Evolutionary conservation across 2,113 vertebrate genomes (phyloP), one percentile per base, ranked within the genome.

Genomic region (Prietella phreatophila): DNA sequence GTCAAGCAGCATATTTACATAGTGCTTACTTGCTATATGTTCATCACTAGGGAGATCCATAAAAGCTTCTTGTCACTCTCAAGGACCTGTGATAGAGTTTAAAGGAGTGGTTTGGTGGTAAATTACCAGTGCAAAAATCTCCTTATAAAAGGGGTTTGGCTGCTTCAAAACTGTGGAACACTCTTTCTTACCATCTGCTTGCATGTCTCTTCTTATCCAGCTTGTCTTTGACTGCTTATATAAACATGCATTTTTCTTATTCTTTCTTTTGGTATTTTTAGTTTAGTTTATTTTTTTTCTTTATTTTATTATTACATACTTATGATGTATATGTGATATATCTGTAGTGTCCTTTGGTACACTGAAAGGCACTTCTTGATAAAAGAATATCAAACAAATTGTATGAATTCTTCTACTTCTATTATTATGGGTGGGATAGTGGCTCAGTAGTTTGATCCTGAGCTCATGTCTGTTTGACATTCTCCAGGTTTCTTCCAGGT

Each of bases 1-100:
- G 69, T 76, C 86, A 83, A 15, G 0, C 19, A 42, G 71, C 30
- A 22, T 55, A 88, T 88, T 88, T 88, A 67, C 87, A 88, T 79
- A 78, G 53, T 78, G 81, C 86, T 87, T 53, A 76, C 81, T 81
- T 67, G 27, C 50, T 81, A 36, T 81, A 80, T 36, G 39, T 81
- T 55, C 47, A 1, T 55, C 60, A 76, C 30, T 11, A 3, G 5
- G 36, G 50, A 63, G 55, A 75, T 75, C 27, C 13, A 14, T 80
- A 71, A 42, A 82, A 79, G 50, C 47, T 82, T 55, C 61, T 9
- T 60, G 75, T 79, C 39, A 55, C 42, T 65, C 75, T 79, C 42
- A 79, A 53, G 36, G 58, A 7, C 75, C 39, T 50, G 67, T 47
- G 85, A 76, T 60, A 17, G 36, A 8, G 33, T n/a, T 65, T 61